Conservation (phyloP, 1,140 invertebrate species). For the Neodiprion fabricii region DNA sequence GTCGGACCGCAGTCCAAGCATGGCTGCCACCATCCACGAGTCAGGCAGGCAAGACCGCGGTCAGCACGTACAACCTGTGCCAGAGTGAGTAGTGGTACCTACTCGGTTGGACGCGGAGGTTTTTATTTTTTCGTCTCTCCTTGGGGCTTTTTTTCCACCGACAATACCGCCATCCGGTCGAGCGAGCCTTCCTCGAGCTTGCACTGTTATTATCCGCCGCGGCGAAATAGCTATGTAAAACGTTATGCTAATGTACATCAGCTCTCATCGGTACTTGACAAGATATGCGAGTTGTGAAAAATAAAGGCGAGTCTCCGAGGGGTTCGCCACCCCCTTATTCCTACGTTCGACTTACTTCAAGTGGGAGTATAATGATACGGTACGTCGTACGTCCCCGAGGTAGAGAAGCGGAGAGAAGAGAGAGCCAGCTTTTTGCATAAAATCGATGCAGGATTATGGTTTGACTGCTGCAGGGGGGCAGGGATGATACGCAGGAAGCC, state of each 20-base stretch:
- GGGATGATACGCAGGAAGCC: slow-evolving; percentile 1
- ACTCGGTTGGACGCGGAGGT: no score
- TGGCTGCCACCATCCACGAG: slow-evolving; percentile 42
- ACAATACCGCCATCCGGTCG: no score
- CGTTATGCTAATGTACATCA: slow-evolving; percentile 25
- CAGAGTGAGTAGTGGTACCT: no score
- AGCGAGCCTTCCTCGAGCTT: neutral
- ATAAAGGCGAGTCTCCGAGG: neutral
- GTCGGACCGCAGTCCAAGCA: slow-evolving; percentile 43
- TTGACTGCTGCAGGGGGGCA: neutral
- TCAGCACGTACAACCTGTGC: no score
- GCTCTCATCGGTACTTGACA: slow-evolving; percentile 13
- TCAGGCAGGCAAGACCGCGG: neutral
- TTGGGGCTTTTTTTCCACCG: no score
- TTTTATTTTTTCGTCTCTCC: no score
- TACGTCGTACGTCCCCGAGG: slow-evolving; percentile 25
- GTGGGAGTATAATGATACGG: slow-evolving; percentile 29
- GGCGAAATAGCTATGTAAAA: slow-evolving; percentile 23
- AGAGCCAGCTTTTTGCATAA: slow-evolving; percentile 30
- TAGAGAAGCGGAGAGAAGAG: no score
- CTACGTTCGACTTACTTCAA: no score
- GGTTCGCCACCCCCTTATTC: neutral
- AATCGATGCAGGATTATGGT: slow-evolving; percentile 33
- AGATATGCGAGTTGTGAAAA: slow-evolving; percentile 13
- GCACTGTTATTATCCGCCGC: slow-evolving; percentile 19